Evolutionary conservation across 2,888 invertebrate genomes (phyloP).

Genomic region (Balanococcus diminutus): DNA sequence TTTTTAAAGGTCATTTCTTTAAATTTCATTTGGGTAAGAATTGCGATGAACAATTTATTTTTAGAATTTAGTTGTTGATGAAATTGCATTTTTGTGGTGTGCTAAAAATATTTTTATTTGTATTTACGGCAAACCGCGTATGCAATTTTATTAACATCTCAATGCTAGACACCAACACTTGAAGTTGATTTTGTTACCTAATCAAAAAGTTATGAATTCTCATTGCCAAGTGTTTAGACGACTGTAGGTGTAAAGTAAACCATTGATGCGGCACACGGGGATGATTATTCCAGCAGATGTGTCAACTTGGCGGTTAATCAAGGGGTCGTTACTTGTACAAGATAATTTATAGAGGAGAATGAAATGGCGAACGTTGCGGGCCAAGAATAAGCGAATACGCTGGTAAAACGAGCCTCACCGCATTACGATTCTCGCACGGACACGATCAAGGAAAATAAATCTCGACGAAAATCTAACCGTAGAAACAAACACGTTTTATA

Average conservation of each 20-base stretch:
- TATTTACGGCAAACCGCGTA: conserved; percentile 20
- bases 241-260: background rate
- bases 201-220: background rate
- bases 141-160: conserved; percentile 1
- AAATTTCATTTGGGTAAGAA: no score
- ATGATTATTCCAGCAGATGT: conserved; percentile 18
- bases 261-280: background rate
- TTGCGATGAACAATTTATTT: no score
- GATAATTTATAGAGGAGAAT: background rate
- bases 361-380: background rate
- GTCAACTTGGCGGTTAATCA: conserved; percentile 23
- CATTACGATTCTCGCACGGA: conserved; percentile 15
- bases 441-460: conserved; percentile 21
- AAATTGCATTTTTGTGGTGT: no score
- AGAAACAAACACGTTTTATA: background rate
- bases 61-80: no score
- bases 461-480: background rate
- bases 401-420: background rate
- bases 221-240: background rate
- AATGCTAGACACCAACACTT: background rate
- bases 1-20: no score
- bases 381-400: background rate
- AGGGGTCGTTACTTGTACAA: conserved; percentile 11
- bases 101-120: no score
- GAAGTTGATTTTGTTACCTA: background rate